These are phyloP conservation scores for Leiothrix lutea DNA, from an alignment of 2,113 vertebrate species.

Conservation along the genomic window DNA sequence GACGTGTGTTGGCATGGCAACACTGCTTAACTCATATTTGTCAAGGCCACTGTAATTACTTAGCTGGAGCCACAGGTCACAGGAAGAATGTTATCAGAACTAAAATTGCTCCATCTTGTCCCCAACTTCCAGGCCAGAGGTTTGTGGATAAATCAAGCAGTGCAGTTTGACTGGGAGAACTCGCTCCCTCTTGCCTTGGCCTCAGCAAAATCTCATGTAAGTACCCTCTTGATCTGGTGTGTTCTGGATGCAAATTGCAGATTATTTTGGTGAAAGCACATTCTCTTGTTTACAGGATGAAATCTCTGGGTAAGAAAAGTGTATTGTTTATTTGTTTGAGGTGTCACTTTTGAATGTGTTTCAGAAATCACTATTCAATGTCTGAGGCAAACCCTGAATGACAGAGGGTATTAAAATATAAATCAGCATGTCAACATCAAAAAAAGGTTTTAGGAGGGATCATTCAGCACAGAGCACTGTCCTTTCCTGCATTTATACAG, in stretches of 20 bases:
- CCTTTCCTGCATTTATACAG: neutral
- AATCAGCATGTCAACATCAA: neutral
- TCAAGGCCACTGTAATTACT: slow-evolving; percentile 22
- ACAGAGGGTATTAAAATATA: neutral
- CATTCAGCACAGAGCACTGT: neutral
- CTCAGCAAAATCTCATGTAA: neutral
- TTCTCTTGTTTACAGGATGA: neutral
- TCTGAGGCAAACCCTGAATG: rapidly evolving
- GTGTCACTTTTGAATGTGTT: neutral
- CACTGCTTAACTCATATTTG: slow-evolving; percentile 42
- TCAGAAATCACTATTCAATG: neutral
- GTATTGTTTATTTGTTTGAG: neutral
- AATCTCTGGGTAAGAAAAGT: neutral
- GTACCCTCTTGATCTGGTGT: neutral
- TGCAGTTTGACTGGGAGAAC: neutral
- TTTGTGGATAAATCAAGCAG: slow-evolving; percentile 21
- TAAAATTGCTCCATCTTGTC: neutral
- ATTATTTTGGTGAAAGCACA: neutral
- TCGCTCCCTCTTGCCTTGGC: neutral
- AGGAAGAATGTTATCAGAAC: slow-evolving; percentile 33
- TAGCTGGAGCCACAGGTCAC: neutral
- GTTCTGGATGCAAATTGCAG: neutral
- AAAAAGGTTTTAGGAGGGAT: neutral
- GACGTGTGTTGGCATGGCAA: slow-evolving; percentile 37
- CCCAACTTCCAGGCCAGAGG: neutral